Percentiles rank a stretch among this genome's conserved stretches.
Evolutionary conservation across 2,113 vertebrate genomes (phyloP).

Genomic region (Paramisgurnus dabryanus): DNA sequence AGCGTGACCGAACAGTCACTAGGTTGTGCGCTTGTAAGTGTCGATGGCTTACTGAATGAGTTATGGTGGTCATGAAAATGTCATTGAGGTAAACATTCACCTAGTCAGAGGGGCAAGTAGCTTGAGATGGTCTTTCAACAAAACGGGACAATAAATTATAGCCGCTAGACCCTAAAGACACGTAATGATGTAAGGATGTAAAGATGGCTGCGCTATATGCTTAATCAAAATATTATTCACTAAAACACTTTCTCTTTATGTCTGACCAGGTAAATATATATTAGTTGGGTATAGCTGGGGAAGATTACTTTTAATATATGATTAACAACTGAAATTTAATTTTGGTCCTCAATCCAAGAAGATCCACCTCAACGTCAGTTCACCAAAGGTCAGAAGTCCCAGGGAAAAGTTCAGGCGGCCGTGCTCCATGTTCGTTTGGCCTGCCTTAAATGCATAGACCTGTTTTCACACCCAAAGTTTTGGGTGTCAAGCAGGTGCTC

Average conservation of each 20-base stretch:
- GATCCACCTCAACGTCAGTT: background rate
- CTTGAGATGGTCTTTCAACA: conserved; percentile 21
- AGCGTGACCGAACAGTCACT: conserved; percentile 48
- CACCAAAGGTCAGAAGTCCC: conserved; percentile 43
- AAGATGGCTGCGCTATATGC: no score
- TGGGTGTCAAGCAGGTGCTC: conserved; percentile 54
- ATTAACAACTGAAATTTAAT: no score
- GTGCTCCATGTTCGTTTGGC: conserved; percentile 57
- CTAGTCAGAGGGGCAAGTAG: background rate
- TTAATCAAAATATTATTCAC: no score
- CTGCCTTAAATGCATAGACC: conserved; percentile 46
- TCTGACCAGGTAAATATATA: no score
- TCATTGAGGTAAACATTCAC: conserved; percentile 58
- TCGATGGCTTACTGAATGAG: conserved; percentile 39
- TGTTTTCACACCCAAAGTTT: conserved; percentile 30
- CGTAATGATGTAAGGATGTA: background rate
- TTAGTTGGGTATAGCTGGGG: no score
- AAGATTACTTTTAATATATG: no score
- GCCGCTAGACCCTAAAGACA: background rate
- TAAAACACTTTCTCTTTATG: no score
- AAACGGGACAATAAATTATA: conserved; percentile 11
- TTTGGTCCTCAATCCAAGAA: no score
- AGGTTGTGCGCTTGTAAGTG: conserved; percentile 44
- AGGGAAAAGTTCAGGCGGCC: conserved; percentile 49
- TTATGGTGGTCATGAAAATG: conserved; percentile 57